A percentile compares a stretch with the other conserved stretches of the same genome.
phyloP scores from a whole-genome alignment of 2,113 vertebrate species.

The Crotalus helleri region DNA sequence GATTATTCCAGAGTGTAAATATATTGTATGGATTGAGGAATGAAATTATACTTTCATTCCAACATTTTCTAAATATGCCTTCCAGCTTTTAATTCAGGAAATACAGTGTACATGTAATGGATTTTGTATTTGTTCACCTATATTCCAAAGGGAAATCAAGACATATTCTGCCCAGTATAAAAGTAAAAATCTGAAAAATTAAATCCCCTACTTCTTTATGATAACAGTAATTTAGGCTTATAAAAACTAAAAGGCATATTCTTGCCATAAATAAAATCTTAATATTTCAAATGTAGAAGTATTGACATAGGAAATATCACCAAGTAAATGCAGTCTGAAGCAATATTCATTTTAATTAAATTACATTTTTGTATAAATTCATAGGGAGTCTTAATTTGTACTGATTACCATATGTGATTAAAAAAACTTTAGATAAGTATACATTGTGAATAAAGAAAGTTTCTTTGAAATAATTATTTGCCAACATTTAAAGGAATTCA shows the following conservation, averaged over 20 bases:
- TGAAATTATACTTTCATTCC: neutral
- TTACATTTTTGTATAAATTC: neutral
- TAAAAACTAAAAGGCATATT: neutral
- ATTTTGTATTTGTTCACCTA: neutral
- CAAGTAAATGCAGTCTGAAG: neutral
- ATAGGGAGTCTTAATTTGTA: neutral
- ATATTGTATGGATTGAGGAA: neutral
- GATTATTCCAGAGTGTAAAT: neutral
- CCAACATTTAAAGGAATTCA: neutral
- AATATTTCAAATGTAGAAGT: neutral
- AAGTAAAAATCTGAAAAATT: neutral
- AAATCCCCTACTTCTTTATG: neutral
- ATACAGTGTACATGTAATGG: neutral
- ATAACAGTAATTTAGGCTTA: neutral
- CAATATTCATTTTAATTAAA: neutral
- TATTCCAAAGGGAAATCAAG: neutral
- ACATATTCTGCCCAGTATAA: neutral
- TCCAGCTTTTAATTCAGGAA: neutral
- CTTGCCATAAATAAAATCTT: neutral
- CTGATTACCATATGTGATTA: neutral
- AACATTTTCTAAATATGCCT: neutral
- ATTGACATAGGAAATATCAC: neutral
- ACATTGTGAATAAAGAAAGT: neutral
- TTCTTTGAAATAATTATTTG: neutral
- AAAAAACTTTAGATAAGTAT: neutral